phyloP scores from a whole-genome alignment of 2,888 invertebrate genomes.

The Oegoconia quadripuncta region DNA sequence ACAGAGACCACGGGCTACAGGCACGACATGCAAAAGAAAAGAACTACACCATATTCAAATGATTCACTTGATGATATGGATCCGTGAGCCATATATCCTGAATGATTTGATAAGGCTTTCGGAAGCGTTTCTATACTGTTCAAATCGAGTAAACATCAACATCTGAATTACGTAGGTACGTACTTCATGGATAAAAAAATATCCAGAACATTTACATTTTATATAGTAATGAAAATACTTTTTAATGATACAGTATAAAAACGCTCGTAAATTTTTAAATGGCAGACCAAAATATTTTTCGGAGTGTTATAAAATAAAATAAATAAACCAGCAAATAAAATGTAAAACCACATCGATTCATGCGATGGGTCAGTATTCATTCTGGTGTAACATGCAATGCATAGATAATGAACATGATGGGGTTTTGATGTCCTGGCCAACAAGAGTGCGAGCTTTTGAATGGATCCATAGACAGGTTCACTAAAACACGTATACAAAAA shows the following conservation, averaged over 20 bases:
- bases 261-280: conserved; percentile 33
- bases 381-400: conserved; percentile 36
- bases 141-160: not conserved
- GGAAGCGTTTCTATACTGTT: conserved; percentile 8
- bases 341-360: conserved; percentile 41
- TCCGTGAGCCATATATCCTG: no score
- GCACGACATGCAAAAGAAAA: conserved; percentile 50
- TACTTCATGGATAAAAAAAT: no score
- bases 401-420: conserved; percentile 35
- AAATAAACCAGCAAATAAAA: conserved; percentile 35
- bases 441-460: no score
- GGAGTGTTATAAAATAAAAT: conserved; percentile 23
- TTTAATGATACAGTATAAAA: conserved; percentile 29
- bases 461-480: no score
- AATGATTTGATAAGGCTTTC: conserved; percentile 9
- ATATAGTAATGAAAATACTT: conserved; percentile 11
- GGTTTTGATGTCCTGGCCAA: no score
- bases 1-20: conserved; percentile 74
- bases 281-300: conserved; percentile 34
- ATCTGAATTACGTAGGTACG: no score
- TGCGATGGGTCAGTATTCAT: conserved; percentile 41
- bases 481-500: no score
- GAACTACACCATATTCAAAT: conserved; percentile 5
- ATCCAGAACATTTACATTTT: conserved; percentile 4
- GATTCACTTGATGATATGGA: no score